Base-by-base conservation (phyloP, 2,888 invertebrate genomes). In the Mythimna lalbum region DNA sequence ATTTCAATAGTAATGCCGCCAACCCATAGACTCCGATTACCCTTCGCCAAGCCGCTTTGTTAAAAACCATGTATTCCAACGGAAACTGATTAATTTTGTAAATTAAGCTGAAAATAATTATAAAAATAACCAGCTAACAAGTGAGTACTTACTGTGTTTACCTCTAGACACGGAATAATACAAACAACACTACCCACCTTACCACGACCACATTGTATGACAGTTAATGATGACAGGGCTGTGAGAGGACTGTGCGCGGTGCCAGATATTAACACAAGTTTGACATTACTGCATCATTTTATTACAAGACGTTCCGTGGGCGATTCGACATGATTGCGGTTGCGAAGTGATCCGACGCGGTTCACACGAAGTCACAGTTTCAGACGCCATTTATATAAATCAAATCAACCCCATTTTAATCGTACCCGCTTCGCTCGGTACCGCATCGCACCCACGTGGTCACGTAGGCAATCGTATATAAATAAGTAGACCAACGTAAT, bases 61-160 rank as follows among this genome's bases (percentile, higher is more conserved):
- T 72, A 2, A 21, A 3, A 39, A 60, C 17, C 7, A 53, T 36
- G 23, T 39, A 17, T 12, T 23, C 78, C 50, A 62, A 66, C 27
- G 57, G 36, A 67, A 59, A 61, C 43, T 1, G 10, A 50, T 21
- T 50, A 0, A n/a, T 53, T 70, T 78, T 75, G 82, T 68, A 80
- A 76, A 80, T 78, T 78, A 82, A 82, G 73, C 63, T 67, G 70
- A 73, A 69, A 63, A 56, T 21, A 60, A 71, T 47, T n/a, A 47
- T 39, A 31, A 52, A 60, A 78, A 64, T 39, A 61, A 65, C 65
- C 43, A 50, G 63, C 62, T 53, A 56, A 52, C 47, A 59, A 27
- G 4, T 57, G 31, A 63, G 63, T 83, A 83, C 83, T 83, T 84
- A 83, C 83, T 75, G 69, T 82, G 64, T 31, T 61, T 56, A 70